Conservation (phyloP, 1,140 invertebrate genomes). For the Eulimnadia texana region DNA sequence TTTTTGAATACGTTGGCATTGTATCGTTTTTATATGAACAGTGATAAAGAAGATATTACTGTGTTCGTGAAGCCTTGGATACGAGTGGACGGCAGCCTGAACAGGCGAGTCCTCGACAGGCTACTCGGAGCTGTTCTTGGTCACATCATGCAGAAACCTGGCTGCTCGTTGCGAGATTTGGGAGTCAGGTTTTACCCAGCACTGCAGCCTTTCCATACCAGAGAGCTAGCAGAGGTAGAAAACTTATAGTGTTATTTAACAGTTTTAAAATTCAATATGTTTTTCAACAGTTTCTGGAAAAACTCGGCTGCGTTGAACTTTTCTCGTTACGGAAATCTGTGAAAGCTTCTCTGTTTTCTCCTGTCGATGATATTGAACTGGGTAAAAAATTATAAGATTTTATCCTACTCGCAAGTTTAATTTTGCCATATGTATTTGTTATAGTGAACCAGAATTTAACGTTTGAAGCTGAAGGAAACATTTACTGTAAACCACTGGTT, state of each 20-base stretch:
- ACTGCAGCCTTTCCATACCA: slow-evolving; percentile 34
- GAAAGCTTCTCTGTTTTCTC: slow-evolving; percentile 29
- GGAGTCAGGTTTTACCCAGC: slow-evolving; percentile 37
- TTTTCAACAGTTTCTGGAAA: slow-evolving; percentile 29
- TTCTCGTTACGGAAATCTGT: slow-evolving; percentile 23
- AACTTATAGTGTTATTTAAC: not conserved
- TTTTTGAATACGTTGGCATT: not conserved
- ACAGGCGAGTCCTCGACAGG: slow-evolving; percentile 47
- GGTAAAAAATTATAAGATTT: slow-evolving; percentile 24
- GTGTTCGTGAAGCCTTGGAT: slow-evolving; percentile 47
- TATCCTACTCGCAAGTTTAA: not conserved
- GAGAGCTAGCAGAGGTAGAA: slow-evolving; percentile 35
- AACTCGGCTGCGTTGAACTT: slow-evolving; percentile 30
- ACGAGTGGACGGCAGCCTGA: slow-evolving; percentile 53
- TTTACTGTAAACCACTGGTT: slow-evolving; percentile 31
- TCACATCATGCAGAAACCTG: slow-evolving; percentile 14
- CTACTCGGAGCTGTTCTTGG: slow-evolving; percentile 43
- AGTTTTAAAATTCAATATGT: slow-evolving; percentile 15
- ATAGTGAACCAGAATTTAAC: slow-evolving; percentile 26
- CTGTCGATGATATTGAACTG: slow-evolving; percentile 23
- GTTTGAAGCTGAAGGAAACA: slow-evolving; percentile 30
- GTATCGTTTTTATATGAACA: not conserved
- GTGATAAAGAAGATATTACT: slow-evolving; percentile 20
- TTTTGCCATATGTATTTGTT: not conserved
- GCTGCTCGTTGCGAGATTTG: slow-evolving; percentile 31